phyloP scores from a whole-genome alignment of 2,888 invertebrate species.

The Dynastes maya region DNA sequence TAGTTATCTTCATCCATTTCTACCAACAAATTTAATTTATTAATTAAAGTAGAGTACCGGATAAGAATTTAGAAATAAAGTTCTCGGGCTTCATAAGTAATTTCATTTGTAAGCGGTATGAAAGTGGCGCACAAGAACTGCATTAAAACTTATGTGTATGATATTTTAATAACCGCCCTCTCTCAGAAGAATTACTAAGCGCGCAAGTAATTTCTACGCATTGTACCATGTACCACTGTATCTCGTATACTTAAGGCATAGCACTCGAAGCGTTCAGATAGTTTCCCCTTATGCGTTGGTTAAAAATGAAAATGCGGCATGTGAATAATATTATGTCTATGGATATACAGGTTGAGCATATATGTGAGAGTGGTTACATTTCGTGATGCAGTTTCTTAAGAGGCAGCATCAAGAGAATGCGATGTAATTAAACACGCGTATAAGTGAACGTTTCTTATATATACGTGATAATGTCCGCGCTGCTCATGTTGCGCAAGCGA shows the following conservation, averaged over 20 bases:
- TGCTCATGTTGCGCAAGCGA: constrained; percentile 62
- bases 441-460: constrained; percentile 50
- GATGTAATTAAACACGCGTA: constrained; percentile 55
- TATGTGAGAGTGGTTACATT: constrained; percentile 4
- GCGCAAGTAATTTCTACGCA: neutral
- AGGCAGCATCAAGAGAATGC: constrained; percentile 44
- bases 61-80: too few relatives aligned
- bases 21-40: too few relatives aligned
- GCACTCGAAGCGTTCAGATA: constrained; percentile 37
- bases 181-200: too few relatives aligned
- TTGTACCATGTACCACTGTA: neutral
- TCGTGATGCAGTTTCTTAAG: constrained; percentile 35
- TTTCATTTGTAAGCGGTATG: too few relatives aligned
- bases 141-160: neutral
- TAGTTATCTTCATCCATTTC: too few relatives aligned
- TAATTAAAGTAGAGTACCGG: too few relatives aligned
- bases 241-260: constrained; percentile 2
- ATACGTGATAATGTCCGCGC: constrained; percentile 55
- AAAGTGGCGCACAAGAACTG: too few relatives aligned
- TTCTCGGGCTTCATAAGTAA: neutral
- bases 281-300: constrained; percentile 39
- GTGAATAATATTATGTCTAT: neutral
- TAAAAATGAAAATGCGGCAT: constrained; percentile 22
- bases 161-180: too few relatives aligned
- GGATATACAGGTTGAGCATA: neutral